Base-by-base conservation (phyloP, 2,113 vertebrate genomes). In the Romanogobio albipinnatus region DNA sequence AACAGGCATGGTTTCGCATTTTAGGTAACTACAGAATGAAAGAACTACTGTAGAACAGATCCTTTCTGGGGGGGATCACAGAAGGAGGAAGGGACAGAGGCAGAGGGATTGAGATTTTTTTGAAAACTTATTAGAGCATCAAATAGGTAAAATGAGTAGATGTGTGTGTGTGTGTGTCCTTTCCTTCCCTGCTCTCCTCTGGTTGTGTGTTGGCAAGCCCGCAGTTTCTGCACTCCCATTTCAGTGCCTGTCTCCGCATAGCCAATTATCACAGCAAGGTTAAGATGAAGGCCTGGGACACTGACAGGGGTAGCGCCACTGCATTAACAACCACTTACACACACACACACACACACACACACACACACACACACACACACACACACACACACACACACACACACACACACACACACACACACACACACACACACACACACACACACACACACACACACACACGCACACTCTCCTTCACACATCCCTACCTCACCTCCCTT, bases 261-360 rank as follows among this genome's bases (percentile, higher is more conserved):
- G 91, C 83, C 93, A 96, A 95, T 97, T 96, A 96, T 96, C 95
- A 95, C 88, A 95, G 92, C 85, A 90, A 93, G 93, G 88, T 94
- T 96, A 92, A 91, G 93, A 93, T 94, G 73, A 22, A 93, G 96
- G 93, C 92, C 91, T 90, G 91, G 83, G 81, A 82, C 66, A 71
- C 66, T 39, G 66, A 82, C 81, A 58, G 66, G 49, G 66, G 80
- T 51, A 70, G 19, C 26, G 70, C 80, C 43, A 66, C 80, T 68
- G 64, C 80, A 82, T 83, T 74, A 75, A 73, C 66, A 80, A 62
- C 45, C 78, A 86, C 84, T 81, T 51, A 76, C 70, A 81, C 45
- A 64, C 76, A 70, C 62, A 70, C 74, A 39, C 84, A 85, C 84
- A 85, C 76, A 85, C 47, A 74, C 68, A 80, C 39, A 51, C 76